Evolutionary conservation across 2,888 invertebrate species (phyloP).

Genomic region (Ormyrus thymus): DNA sequence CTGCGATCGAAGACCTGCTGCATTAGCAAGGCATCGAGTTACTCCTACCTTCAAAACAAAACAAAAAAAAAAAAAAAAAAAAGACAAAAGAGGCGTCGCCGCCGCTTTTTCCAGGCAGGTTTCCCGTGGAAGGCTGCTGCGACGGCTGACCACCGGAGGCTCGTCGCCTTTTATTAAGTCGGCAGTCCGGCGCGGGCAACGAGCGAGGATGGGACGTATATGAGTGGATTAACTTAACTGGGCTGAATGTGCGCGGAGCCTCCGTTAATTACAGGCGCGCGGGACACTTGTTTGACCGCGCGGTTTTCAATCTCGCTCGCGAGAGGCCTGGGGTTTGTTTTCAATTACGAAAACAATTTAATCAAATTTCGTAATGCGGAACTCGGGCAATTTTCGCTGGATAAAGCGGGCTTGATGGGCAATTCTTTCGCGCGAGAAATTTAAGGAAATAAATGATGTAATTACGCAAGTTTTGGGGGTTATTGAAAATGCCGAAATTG

Average conservation of each 20-base stretch:
- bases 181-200: neutral
- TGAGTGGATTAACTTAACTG: neutral
- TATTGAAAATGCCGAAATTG: too few relatives aligned
- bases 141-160: neutral
- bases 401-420: too few relatives aligned
- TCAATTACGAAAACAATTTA: conserved; percentile 10
- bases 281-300: conserved; percentile 30
- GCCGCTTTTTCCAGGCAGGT: conserved; percentile 4
- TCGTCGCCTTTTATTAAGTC: conserved; percentile 25
- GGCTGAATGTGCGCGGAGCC: neutral
- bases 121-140: neutral
- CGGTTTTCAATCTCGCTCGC: conserved; percentile 4
- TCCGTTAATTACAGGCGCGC: conserved; percentile 31
- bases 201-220: neutral
- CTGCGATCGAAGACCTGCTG: neutral
- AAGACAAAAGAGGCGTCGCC: neutral
- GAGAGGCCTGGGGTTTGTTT: neutral
- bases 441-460: too few relatives aligned
- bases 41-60: neutral
- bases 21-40: conserved; percentile 24
- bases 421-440: too few relatives aligned
- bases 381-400: neutral
- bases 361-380: conserved; percentile 11
- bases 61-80: neutral
- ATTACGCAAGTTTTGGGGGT: too few relatives aligned